Percentiles rank a stretch among this genome's conserved stretches.
Conservation (phyloP, 2,888 invertebrate species). For the Ramazzottius varieornatus region DNA sequence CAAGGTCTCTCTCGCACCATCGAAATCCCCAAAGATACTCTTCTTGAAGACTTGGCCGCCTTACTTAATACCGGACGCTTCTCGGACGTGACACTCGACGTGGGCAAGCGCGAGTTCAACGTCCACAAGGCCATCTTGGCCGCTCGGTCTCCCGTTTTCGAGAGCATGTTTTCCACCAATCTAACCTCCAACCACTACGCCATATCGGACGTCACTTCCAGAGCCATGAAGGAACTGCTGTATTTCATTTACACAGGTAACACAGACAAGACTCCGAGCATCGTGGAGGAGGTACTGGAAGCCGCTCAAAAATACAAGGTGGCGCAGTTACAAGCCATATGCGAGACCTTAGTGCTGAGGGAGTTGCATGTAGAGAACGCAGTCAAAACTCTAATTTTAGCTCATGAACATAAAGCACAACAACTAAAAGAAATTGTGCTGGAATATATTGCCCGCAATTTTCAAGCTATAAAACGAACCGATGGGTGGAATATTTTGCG, state of each 20-base stretch:
- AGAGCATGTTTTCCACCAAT: not conserved
- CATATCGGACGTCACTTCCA: not conserved
- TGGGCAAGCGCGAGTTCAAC: not conserved
- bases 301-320: not conserved
- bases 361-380: not conserved
- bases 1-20: not conserved
- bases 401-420: not conserved
- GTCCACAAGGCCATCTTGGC: not conserved
- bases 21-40: not conserved
- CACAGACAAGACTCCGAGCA: not conserved
- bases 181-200: not conserved
- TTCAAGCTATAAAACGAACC: not conserved
- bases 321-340: not conserved
- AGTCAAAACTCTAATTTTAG: not conserved
- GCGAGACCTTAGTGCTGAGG: not conserved
- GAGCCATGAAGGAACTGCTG: not conserved
- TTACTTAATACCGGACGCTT: not conserved
- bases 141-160: not conserved
- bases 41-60: not conserved
- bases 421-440: not conserved
- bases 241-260: not conserved
- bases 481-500: not conserved
- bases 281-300: slow-evolving; percentile 2
- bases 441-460: not conserved
- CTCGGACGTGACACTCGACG: not conserved